These are phyloP conservation scores for Melipona bicolor DNA, from an alignment of 2,888 invertebrate genomes.

Conservation along the genomic window DNA sequence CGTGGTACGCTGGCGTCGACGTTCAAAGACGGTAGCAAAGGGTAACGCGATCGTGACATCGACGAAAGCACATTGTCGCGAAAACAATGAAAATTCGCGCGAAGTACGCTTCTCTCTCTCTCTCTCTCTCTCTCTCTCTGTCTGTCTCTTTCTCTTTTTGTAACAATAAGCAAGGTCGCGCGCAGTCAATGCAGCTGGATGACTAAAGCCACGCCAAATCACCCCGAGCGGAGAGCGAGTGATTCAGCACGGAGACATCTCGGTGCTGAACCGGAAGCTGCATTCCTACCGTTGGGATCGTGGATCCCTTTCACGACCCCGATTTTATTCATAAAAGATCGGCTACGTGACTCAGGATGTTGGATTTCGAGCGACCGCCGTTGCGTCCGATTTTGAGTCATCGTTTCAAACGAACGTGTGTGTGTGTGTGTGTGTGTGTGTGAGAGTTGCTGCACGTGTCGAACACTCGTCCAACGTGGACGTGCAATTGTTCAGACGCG, in stretches of 20 bases:
- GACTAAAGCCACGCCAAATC: conserved; percentile 58
- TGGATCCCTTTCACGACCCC: conserved; percentile 45
- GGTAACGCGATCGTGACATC: conserved; percentile 52
- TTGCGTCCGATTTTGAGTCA: conserved; percentile 49
- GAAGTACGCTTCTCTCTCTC: conserved; percentile 25
- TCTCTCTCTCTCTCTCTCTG: no score
- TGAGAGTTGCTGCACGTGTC: neutral
- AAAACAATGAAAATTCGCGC: conserved; percentile 60
- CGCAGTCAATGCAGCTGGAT: conserved; percentile 46
- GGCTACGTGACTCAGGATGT: conserved; percentile 55
- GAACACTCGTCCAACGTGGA: neutral
- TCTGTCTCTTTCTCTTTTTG: neutral
- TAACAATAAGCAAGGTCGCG: conserved; percentile 62
- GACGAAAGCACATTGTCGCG: conserved; percentile 52
- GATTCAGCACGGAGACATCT: conserved; percentile 74
- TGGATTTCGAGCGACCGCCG: conserved; percentile 35
- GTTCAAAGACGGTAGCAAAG: conserved; percentile 44
- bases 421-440: no score
- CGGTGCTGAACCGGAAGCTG: conserved; percentile 67
- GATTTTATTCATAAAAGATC: conserved; percentile 53
- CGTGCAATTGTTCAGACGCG: conserved; percentile 25
- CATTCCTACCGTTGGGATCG: conserved; percentile 17
- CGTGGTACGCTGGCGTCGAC: conserved; percentile 36
- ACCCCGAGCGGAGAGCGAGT: conserved; percentile 48
- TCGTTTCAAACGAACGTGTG: neutral